Evolutionary conservation across 2,888 invertebrate species (phyloP).

Genomic region (Eutolmus rufibarbis): DNA sequence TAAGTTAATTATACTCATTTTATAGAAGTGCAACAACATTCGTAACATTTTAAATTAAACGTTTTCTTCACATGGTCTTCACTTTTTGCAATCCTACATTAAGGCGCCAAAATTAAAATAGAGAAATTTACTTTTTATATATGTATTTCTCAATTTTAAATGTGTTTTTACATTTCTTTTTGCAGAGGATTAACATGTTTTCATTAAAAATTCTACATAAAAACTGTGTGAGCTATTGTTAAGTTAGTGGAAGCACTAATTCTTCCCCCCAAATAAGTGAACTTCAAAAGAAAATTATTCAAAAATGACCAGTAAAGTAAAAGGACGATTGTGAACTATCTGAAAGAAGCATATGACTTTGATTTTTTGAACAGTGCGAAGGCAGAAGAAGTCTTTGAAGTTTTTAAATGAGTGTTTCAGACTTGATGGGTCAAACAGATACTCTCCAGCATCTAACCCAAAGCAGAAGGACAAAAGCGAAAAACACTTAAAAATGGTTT

Average conservation of each 20-base stretch:
- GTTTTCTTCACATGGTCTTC: not conserved
- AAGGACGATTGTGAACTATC: not conserved
- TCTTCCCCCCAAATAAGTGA: not conserved
- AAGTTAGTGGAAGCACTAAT: not conserved
- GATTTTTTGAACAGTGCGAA: constrained; percentile 32
- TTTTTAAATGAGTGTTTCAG: constrained; percentile 33
- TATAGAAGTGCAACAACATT: not conserved
- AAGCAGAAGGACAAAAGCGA: constrained; percentile 14
- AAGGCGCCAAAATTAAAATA: not conserved
- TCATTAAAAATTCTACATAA: constrained; percentile 35
- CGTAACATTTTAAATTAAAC: constrained; percentile 8
- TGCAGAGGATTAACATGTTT: constrained; percentile 40
- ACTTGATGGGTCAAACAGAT: constrained; percentile 4
- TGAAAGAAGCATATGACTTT: not conserved
- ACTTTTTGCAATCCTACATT: not conserved
- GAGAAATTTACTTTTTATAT: not conserved
- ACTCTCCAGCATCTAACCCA: not conserved
- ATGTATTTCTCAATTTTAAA: not conserved
- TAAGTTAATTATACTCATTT: not conserved
- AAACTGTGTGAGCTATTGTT: constrained; percentile 34
- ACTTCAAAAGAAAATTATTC: not conserved
- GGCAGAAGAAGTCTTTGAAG: constrained; percentile 1
- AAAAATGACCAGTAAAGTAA: not conserved
- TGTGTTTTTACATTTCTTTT: not conserved
- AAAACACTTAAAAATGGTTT: constrained; percentile 43